Conservation (phyloP, 2,113 vertebrate species). For the Salvelinus alpinus region DNA sequence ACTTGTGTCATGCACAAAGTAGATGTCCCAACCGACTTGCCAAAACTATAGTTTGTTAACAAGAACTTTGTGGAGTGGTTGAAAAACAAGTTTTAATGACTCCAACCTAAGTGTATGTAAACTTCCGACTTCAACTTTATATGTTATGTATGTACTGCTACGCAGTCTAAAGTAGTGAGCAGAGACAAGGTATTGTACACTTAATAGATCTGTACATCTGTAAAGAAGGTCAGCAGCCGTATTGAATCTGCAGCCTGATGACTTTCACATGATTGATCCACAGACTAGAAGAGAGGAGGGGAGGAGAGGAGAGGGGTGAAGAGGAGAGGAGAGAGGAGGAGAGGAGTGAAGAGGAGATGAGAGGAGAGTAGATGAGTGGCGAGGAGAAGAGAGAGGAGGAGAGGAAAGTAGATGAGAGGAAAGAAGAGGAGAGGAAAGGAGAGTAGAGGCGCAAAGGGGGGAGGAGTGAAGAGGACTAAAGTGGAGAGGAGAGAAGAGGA, state of each 20-base stretch:
- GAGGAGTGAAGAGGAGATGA: neutral
- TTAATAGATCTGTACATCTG: neutral
- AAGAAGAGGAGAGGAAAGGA: neutral
- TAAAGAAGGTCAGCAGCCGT: slow-evolving; percentile 40
- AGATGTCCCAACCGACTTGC: no score
- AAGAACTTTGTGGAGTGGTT: no score
- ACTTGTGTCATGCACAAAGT: no score
- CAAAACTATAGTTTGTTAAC: no score
- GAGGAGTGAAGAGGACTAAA: neutral
- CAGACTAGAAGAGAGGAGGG: slow-evolving; percentile 1
- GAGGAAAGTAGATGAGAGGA: neutral
- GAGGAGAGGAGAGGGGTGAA: slow-evolving; percentile 6
- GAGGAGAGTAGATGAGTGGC: neutral
- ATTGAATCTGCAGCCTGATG: slow-evolving; percentile 62
- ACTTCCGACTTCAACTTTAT: no score
- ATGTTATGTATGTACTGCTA: neutral
- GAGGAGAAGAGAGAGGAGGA: neutral
- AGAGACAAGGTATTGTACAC: neutral
- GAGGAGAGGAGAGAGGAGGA: neutral
- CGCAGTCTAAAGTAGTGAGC: neutral
- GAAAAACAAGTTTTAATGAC: no score
- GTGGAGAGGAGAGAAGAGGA: neutral
- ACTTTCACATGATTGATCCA: slow-evolving; percentile 70
- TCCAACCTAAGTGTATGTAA: no score
- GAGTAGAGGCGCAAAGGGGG: neutral